Conservation (phyloP, 1,140 invertebrate genomes). For the Drosophila mayri region DNA sequence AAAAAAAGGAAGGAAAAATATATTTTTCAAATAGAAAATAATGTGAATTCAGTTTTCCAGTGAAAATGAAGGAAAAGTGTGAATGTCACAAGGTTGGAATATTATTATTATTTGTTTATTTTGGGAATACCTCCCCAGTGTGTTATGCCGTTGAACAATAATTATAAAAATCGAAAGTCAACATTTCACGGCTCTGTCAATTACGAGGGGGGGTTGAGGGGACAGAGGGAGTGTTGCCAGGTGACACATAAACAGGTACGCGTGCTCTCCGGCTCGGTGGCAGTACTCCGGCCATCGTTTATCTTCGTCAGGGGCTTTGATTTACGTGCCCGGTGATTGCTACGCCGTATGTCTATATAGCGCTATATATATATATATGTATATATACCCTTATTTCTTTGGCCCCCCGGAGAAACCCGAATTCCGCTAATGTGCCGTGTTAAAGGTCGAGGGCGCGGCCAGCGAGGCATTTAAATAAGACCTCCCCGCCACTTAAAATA, state of each 20-base stretch:
- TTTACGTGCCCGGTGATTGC: constrained; percentile 69
- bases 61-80: too few species aligned
- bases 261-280: constrained; percentile 2
- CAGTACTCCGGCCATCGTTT: constrained; percentile 37
- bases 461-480: constrained; percentile 62
- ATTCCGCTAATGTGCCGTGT: constrained; percentile 58
- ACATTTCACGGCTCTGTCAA: constrained; percentile 9
- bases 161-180: constrained; percentile 26
- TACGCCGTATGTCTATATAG: constrained; percentile 8
- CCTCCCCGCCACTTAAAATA: constrained; percentile 41
- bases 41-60: too few species aligned
- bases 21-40: too few species aligned
- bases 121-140: too few species aligned
- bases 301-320: constrained; percentile 69
- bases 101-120: neutral
- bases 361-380: too few species aligned
- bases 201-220: neutral
- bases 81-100: too few species aligned
- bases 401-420: neutral
- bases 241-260: constrained; percentile 23
- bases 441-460: constrained; percentile 40
- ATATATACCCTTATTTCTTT: neutral
- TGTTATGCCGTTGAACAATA: constrained; percentile 1
- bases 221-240: neutral
- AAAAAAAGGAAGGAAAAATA: neutral